Evolutionary conservation across 2,888 invertebrate species (phyloP).

Genomic region (Diarsia mendica): DNA sequence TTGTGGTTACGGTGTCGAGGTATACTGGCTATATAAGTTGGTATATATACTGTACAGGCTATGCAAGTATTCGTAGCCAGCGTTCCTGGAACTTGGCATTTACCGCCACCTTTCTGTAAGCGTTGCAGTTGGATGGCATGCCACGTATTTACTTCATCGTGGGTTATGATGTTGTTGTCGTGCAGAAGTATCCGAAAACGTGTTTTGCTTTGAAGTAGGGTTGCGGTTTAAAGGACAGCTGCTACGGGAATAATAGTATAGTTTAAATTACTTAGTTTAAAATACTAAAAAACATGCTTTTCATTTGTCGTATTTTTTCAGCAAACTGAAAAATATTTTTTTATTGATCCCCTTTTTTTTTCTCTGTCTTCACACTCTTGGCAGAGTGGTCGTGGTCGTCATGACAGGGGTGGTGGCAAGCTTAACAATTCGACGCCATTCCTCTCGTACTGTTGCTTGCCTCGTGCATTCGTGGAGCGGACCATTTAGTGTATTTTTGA

Average conservation of each 20-base stretch:
- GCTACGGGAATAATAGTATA: not conserved
- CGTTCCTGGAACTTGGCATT: constrained; percentile 66
- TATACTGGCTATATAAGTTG: constrained; percentile 66
- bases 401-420: no score
- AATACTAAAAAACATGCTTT: not conserved
- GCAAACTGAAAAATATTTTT: not conserved
- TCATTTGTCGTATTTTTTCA: not conserved
- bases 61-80: constrained; percentile 78
- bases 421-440: no score
- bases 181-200: not conserved
- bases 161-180: constrained; percentile 21
- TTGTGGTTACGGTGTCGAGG: constrained; percentile 73
- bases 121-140: constrained; percentile 41
- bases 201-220: constrained; percentile 6
- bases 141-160: constrained; percentile 33
- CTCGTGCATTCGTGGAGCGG: no score
- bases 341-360: no score
- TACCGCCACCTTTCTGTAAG: constrained; percentile 61
- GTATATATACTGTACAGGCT: constrained; percentile 64
- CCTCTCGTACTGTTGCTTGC: no score
- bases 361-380: no score
- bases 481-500: no score
- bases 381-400: no score
- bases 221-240: not conserved
- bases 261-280: not conserved